A percentile compares a stretch with the other conserved stretches of the same genome.
phyloP scores from a whole-genome alignment of 2,888 invertebrate species.

The Ecdyonurus torrentis region DNA sequence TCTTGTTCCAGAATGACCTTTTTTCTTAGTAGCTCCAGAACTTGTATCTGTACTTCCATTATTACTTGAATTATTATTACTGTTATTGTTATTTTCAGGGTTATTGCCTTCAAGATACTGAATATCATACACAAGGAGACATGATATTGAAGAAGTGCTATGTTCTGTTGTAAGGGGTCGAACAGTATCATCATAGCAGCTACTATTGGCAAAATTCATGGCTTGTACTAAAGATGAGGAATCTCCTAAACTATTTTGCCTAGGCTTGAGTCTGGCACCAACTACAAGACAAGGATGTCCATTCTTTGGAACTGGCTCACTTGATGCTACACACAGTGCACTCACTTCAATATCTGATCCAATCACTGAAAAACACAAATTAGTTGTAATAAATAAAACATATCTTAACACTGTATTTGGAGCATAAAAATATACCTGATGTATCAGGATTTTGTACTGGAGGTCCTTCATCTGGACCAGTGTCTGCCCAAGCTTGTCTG shows the following conservation, averaged over 20 bases:
- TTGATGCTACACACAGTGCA: conserved; percentile 1
- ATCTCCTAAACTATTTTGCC: conserved; percentile 9
- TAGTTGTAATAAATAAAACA: background rate
- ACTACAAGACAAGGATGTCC: conserved; percentile 22
- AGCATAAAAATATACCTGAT: background rate
- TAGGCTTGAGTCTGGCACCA: conserved; percentile 18
- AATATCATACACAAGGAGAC: conserved; percentile 52
- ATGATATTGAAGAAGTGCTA: conserved; percentile 21
- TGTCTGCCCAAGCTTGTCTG: background rate
- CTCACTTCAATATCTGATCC: background rate
- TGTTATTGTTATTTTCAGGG: background rate
- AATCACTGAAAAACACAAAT: background rate
- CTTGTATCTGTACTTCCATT: background rate
- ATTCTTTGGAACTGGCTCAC: background rate
- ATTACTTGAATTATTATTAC: background rate
- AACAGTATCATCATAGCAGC: conserved; percentile 17
- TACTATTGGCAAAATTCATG: conserved; percentile 56
- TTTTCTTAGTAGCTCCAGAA: background rate
- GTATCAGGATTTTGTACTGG: background rate
- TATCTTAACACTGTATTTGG: background rate
- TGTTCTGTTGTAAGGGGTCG: background rate
- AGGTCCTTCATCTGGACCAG: background rate
- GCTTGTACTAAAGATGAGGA: conserved; percentile 38
- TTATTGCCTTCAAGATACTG: conserved; percentile 30
- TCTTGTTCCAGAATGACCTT: conserved; percentile 21